Conservation (phyloP, 2,888 invertebrate genomes). For the Cephus sareptanus region DNA sequence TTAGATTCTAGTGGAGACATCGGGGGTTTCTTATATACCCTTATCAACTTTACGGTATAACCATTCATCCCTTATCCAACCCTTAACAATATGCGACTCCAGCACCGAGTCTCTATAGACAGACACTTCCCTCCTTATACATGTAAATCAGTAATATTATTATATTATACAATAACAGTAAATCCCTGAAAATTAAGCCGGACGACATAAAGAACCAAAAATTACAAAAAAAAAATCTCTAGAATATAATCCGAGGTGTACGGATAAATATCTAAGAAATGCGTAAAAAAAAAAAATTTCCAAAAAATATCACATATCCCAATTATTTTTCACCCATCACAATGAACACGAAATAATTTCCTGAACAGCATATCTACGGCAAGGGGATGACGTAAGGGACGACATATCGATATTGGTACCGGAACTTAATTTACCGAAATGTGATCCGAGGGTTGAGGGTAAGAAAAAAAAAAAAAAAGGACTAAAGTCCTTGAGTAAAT, state of each 20-base stretch:
- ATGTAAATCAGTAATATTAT: not conserved
- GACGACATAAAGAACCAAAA: not conserved
- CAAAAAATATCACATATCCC: no score
- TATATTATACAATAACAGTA: fast-evolving
- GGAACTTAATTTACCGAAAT: not conserved
- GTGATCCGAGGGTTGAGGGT: not conserved
- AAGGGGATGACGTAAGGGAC: not conserved
- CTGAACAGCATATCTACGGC: not conserved
- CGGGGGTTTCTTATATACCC: not conserved
- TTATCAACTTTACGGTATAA: not conserved
- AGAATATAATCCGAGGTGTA: no score
- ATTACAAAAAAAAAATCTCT: not conserved
- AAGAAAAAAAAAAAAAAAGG: no score
- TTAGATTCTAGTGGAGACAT: not conserved
- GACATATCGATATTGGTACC: not conserved
- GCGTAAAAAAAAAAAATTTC: not conserved
- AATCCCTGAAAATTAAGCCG: not conserved
- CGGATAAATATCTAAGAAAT: not conserved
- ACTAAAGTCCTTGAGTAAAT: not conserved
- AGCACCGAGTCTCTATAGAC: not conserved
- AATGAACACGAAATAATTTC: not conserved
- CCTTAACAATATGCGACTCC: not conserved
- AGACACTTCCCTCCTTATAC: not conserved
- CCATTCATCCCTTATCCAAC: not conserved
- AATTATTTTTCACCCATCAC: fast-evolving